phyloP scores from a whole-genome alignment of 2,113 vertebrate species.

The Parotia lawesii region DNA sequence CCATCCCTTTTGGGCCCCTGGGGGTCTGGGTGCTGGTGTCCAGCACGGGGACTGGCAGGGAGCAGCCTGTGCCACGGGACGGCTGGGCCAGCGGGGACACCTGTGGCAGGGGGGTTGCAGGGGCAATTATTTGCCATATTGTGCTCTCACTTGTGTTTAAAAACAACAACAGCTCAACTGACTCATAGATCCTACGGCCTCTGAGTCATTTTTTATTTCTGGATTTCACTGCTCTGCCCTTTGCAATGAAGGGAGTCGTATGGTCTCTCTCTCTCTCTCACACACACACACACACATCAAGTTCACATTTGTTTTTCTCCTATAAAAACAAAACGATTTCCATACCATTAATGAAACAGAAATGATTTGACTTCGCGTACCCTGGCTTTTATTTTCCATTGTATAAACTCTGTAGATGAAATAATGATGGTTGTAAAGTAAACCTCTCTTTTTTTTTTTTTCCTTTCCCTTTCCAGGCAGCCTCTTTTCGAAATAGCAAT shows the following conservation, averaged over 20 bases:
- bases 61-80: not conserved
- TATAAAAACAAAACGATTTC: conserved; percentile 57
- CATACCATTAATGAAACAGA: conserved; percentile 57
- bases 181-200: conserved; percentile 62
- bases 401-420: conserved; percentile 52
- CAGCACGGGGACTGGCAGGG: not conserved
- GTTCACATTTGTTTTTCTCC: conserved; percentile 55
- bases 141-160: not conserved
- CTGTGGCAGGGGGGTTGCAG: not conserved
- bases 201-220: conserved; percentile 69
- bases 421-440: conserved; percentile 50
- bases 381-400: conserved; percentile 59
- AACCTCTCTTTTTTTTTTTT: not conserved
- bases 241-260: conserved; percentile 28
- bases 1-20: not conserved
- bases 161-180: conserved; percentile 63
- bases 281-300: not conserved
- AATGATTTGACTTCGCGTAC: not conserved
- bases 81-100: not conserved
- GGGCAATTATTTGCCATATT: conserved; percentile 32
- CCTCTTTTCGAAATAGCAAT: conserved; percentile 45
- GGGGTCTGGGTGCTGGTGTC: not conserved
- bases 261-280: not conserved
- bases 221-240: conserved; percentile 59
- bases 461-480: conserved; percentile 40